These are phyloP conservation scores for Sula dactylatra DNA, from an alignment of 2,113 vertebrate species.

Conservation along the genomic window DNA sequence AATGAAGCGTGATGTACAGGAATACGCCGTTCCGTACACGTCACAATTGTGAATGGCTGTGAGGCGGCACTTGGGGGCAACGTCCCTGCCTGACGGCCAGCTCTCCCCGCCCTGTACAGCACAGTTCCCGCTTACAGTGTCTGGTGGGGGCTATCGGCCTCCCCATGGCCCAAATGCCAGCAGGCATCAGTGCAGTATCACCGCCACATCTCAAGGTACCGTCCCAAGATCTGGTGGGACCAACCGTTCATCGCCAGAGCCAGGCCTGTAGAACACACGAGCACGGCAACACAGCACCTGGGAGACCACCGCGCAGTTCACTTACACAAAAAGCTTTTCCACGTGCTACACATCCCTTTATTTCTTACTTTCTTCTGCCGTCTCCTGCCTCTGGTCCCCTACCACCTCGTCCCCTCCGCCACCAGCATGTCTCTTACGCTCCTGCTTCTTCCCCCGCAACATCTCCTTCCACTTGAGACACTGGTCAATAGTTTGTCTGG, in stretches of 20 bases:
- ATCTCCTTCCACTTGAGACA: not conserved
- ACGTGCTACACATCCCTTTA: not conserved
- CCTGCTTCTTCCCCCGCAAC: not conserved
- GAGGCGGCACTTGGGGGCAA: not conserved
- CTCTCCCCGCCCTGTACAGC: fast-evolving
- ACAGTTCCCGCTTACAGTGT: fast-evolving
- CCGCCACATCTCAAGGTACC: not conserved
- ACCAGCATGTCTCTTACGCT: fast-evolving
- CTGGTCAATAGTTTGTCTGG: not conserved
- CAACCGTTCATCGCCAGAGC: fast-evolving
- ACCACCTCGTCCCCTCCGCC: not conserved
- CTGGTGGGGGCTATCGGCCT: not conserved
- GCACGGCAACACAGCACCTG: fast-evolving
- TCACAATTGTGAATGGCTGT: fast-evolving
- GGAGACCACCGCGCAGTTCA: fast-evolving
- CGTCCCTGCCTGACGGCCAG: fast-evolving
- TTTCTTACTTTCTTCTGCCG: not conserved
- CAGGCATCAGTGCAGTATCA: not conserved
- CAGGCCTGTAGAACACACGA: fast-evolving
- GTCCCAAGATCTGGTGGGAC: not conserved
- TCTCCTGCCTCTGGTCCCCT: not conserved
- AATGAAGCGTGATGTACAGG: not conserved
- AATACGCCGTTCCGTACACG: fast-evolving
- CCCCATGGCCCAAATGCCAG: not conserved
- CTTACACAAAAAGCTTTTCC: not conserved